Evolutionary conservation across 2,113 vertebrate genomes (phyloP), one percentile per base, ranked within the genome.

Genomic region (Xyliphius kryptos): DNA sequence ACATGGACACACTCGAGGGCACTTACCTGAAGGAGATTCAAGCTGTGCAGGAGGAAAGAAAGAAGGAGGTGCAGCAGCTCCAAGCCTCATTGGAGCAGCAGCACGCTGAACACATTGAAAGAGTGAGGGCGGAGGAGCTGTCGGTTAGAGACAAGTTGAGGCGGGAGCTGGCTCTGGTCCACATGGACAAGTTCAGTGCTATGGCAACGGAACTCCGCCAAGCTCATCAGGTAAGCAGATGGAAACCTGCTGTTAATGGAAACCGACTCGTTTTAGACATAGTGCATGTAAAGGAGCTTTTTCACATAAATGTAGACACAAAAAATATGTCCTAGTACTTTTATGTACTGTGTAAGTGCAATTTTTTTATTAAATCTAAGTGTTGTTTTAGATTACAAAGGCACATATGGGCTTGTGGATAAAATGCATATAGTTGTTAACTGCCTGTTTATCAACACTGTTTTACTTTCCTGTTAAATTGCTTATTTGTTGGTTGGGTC

Each of bases 21-120:
- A 86, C 90, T 1, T 93, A 91, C 75, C 66, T 92, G 9, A 79
- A 86, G 65, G 91, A 95, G 79, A 82, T 94, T 16, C 91, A 95
- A 76, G 82, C 71, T 0, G 55, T 88, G 1, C 80, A 68, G 43
- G 80, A 85, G 73, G 88, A 91, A 67, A 78, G 87, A 9, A 56
- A 62, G 13, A 67, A 2, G 71, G 74, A 65, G 13, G 67, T 95
- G n/a, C 81, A 80, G 9, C 80, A 86, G 54, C 77, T 93, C 9
- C 77, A 72, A 22, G 43, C 53, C 4, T 79, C 77, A 10, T 79
- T 90, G 12, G 70, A 82, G 7, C 54, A 81, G 72, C 46, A 13
- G 20, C 69, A 76, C 52, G 14, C 8, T 10, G 16, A 80, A 76
- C 76, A 85, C 0, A 58, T 77, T 43, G 86, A 89, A 72, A 56